Base-by-base conservation (phyloP, 2,113 vertebrate genomes). In the Climacteris rufus region DNA sequence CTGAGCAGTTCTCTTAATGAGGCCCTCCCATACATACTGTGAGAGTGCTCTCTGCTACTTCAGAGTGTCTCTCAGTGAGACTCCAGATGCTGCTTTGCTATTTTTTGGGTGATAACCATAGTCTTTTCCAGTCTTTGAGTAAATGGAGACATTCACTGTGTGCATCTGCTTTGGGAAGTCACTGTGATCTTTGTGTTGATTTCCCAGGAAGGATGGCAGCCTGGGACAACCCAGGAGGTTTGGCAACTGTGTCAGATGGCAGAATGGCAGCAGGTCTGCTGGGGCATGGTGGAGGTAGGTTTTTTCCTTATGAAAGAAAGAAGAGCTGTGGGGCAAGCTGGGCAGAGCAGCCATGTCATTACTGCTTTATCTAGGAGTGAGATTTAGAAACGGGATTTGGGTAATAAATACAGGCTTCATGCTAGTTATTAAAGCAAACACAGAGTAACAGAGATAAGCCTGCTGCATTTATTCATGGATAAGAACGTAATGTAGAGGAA, bases 361-460 rank as follows among this genome's bases (percentile, higher is more conserved):
- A 79, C 54, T 85, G 37, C 87, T 94, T 75, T 81, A 88, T 96
- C 71, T 70, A 37, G 56, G 44, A 83, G 56, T 60, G 68, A 93
- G 64, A 93, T 94, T 93, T 90, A 90, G 83, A 92, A 56, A 39
- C 44, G 66, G 94, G 94, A 90, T 94, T 93, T 96, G 44, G 22
- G 44, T 81, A 81, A 88, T 93, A 97, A 95, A 81, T 71, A 37
- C 31, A 94, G 82, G 71, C 88, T 95, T 86, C 56, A 24, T 78
- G 56, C 10, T 83, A 71, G 79, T 94, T 96, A 86, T 83, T 88
- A 94, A 86, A 88, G 88, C 69, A 97, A 97, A 95, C 72, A 72
- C n/a, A 72, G 70, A 83, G 60, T 28, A 92, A 69, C 60, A 91
- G 83, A 94, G 92, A 64, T 92, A 92, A 96, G 90, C 72, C 70